Conservation (phyloP, 2,113 vertebrate species). For the Pangasianodon hypophthalmus region DNA sequence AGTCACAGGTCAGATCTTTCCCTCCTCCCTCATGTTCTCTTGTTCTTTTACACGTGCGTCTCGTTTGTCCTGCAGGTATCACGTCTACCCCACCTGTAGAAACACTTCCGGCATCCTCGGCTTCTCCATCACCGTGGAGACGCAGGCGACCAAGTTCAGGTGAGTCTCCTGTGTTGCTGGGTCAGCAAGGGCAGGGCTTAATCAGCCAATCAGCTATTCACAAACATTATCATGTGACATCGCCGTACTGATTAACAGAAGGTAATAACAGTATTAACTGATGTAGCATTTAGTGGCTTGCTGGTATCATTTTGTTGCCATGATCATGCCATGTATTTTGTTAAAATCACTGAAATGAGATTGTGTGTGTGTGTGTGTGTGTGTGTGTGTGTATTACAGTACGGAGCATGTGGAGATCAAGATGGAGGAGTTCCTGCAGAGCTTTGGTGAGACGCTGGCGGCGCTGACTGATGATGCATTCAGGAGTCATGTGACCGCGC, state of each 20-base stretch:
- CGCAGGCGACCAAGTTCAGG: slow-evolving; percentile 95
- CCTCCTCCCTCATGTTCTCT: background rate
- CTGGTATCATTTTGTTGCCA: background rate
- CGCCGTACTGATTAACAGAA: background rate
- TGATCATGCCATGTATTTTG: background rate
- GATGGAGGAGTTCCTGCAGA: slow-evolving; percentile 90
- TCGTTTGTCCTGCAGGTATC: slow-evolving; percentile 76
- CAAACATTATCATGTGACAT: background rate
- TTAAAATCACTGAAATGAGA: background rate
- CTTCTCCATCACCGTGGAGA: slow-evolving; percentile 93
- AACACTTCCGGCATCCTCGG: slow-evolving; percentile 95
- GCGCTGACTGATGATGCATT: slow-evolving; percentile 86
- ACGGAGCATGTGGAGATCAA: slow-evolving; percentile 90
- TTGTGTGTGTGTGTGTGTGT: background rate
- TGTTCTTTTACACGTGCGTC: background rate
- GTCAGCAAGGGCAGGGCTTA: background rate
- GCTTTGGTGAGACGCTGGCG: slow-evolving; percentile 83
- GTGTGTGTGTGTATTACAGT: slow-evolving; percentile 65
- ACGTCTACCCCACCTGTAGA: slow-evolving; percentile 91
- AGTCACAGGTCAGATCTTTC: slow-evolving; percentile 52
- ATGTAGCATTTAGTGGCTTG: background rate
- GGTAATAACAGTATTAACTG: background rate
- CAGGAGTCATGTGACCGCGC: slow-evolving; percentile 87
- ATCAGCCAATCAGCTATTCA: background rate
- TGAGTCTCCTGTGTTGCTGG: slow-evolving; percentile 52